phyloP scores from a whole-genome alignment of 1,140 invertebrate species.

The Argopecten irradians region DNA sequence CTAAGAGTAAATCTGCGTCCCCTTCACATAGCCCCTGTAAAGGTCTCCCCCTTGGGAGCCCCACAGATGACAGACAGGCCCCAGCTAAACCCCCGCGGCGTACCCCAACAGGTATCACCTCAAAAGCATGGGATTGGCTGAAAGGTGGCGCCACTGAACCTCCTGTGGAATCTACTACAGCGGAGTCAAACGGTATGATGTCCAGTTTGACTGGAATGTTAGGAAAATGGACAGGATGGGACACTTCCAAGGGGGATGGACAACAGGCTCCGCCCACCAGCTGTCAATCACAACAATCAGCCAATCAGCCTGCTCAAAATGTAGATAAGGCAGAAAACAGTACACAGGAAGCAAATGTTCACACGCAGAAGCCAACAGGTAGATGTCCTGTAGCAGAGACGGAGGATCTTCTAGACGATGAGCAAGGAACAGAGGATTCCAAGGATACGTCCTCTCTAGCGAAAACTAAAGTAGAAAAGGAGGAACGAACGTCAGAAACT shows the following conservation, averaged over 20 bases:
- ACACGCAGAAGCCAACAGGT: not conserved
- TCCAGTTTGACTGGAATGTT: constrained; percentile 41
- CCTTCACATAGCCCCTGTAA: constrained; percentile 25
- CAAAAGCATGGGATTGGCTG: constrained; percentile 53
- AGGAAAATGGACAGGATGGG: constrained; percentile 31
- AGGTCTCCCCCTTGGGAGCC: not conserved
- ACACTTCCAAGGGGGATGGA: not conserved
- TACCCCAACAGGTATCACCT: constrained; percentile 29
- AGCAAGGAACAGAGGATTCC: not conserved
- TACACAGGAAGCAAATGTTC: not conserved
- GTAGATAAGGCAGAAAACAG: not conserved
- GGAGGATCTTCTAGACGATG: not conserved
- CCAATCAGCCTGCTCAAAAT: not conserved
- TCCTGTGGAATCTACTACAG: not conserved
- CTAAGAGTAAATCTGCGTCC: not conserved
- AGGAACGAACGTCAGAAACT: not conserved
- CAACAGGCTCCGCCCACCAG: not conserved
- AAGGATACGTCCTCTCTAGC: not conserved
- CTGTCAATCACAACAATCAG: not conserved
- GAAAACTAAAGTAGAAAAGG: not conserved
- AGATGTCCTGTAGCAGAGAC: not conserved
- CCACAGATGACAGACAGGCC: constrained; percentile 19
- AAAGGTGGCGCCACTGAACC: constrained; percentile 35
- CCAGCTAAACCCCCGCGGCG: constrained; percentile 19
- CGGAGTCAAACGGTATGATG: constrained; percentile 32